These are phyloP conservation scores for Porites australiensis DNA, from an alignment of 64 coral and sea anemone species.

Conservation along the genomic window DNA sequence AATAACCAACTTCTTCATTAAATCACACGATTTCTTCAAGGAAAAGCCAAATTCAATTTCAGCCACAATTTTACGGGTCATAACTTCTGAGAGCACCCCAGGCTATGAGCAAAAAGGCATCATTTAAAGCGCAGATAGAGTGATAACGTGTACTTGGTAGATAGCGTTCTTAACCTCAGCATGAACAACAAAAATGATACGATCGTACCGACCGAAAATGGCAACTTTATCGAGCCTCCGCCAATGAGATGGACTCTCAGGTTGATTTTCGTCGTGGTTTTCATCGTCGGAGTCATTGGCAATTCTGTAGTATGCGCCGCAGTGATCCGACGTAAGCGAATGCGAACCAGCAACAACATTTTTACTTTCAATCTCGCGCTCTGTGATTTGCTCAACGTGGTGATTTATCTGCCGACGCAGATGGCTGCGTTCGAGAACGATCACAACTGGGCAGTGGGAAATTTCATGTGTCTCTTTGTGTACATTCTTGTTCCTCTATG, in stretches of 20 bases:
- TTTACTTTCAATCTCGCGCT: conserved; percentile 92
- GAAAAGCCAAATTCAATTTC: not conserved
- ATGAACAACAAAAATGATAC: conserved; percentile 17
- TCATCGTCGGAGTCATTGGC: conserved; percentile 74
- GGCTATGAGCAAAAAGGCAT: not conserved
- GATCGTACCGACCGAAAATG: not conserved
- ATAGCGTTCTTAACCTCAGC: not conserved
- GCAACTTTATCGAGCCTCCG: conserved; percentile 71
- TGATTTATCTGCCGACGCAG: conserved; percentile 90
- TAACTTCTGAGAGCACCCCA: not conserved
- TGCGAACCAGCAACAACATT: conserved; percentile 87
- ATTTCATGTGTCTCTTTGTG: conserved; percentile 85
- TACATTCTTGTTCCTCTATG: conserved; percentile 88
- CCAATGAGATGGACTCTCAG: conserved; percentile 77
- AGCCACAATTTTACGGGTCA: conserved; percentile 50
- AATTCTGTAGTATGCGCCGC: conserved; percentile 87
- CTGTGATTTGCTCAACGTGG: conserved; percentile 83
- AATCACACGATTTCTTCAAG: not conserved
- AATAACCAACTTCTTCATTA: not conserved
- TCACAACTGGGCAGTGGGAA: conserved; percentile 92
- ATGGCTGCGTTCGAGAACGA: conserved; percentile 96
- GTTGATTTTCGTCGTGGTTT: conserved; percentile 79
- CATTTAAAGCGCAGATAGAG: not conserved
- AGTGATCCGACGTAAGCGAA: conserved; percentile 75
- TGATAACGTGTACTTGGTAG: not conserved